phyloP scores from a whole-genome alignment of 2,797 vertebrate genomes.

The Iguana delicatissima region DNA sequence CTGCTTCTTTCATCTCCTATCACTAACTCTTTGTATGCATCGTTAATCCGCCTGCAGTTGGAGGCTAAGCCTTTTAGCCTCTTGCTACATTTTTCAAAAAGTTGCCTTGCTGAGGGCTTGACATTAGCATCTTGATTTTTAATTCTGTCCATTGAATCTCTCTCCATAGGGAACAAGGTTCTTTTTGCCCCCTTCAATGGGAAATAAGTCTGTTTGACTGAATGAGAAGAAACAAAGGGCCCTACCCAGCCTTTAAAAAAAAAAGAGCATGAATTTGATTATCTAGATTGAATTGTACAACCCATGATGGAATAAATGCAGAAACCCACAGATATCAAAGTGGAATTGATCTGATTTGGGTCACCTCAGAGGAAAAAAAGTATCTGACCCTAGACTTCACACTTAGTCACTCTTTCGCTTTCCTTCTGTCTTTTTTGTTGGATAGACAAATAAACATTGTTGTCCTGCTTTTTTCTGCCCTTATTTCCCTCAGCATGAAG shows the following conservation, averaged over 20 bases:
- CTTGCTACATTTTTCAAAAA: slow-evolving; percentile 38
- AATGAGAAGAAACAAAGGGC: neutral
- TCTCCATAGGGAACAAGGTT: slow-evolving; percentile 16
- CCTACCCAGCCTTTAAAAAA: neutral
- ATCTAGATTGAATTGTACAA: slow-evolving; percentile 53
- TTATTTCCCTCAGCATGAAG: slow-evolving; percentile 65
- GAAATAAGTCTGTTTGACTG: slow-evolving; percentile 14
- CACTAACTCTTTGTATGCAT: slow-evolving; percentile 44
- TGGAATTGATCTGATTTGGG: slow-evolving; percentile 68
- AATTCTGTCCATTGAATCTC: slow-evolving; percentile 48
- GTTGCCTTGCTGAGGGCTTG: slow-evolving; percentile 40
- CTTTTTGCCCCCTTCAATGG: neutral
- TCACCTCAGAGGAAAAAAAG: slow-evolving; percentile 55
- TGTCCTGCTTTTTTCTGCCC: slow-evolving; percentile 50
- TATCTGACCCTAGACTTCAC: slow-evolving; percentile 70
- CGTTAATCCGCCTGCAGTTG: slow-evolving; percentile 62
- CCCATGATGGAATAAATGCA: slow-evolving; percentile 74
- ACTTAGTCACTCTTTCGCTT: slow-evolving; percentile 70
- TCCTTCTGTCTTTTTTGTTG: slow-evolving; percentile 53
- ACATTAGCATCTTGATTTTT: slow-evolving; percentile 58
- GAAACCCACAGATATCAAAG: slow-evolving; percentile 63
- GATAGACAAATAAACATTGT: slow-evolving; percentile 73
- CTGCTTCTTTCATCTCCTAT: slow-evolving; percentile 63
- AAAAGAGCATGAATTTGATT: slow-evolving; percentile 1
- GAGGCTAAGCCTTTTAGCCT: slow-evolving; percentile 52